Evolutionary conservation across 2,797 vertebrate genomes (phyloP).

Genomic region (Harpagifer antarcticus): DNA sequence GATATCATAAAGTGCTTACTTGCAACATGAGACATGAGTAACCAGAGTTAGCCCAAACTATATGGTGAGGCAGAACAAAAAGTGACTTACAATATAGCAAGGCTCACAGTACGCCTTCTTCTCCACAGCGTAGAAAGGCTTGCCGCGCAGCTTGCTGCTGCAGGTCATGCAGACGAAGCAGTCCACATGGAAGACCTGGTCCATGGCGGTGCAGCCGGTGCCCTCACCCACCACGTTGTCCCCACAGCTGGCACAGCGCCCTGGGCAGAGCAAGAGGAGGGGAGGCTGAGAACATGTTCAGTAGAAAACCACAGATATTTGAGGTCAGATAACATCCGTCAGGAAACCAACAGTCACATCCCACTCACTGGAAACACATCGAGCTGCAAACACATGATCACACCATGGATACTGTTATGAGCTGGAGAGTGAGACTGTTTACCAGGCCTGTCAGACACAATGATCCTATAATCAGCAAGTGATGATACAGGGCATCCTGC

Average conservation of each 20-base stretch:
- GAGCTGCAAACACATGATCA: not conserved
- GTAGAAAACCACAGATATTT: conserved; percentile 18
- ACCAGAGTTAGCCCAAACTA: conserved; percentile 25
- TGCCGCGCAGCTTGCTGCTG: conserved; percentile 92
- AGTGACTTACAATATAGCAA: conserved; percentile 95
- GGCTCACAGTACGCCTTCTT: conserved; percentile 98
- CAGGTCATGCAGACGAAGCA: conserved; percentile 97
- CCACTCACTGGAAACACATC: conserved; percentile 7
- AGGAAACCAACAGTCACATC: conserved; percentile 2
- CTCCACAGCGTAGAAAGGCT: conserved; percentile 97
- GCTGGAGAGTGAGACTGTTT: not conserved
- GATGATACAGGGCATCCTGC: conserved; percentile 11
- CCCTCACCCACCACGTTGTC: conserved; percentile 98
- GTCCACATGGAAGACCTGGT: conserved; percentile 97
- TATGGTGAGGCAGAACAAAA: conserved; percentile 4
- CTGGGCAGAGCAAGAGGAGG: conserved; percentile 77
- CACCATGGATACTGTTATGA: not conserved
- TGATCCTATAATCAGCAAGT: conserved; percentile 22
- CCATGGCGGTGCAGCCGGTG: conserved; percentile 98
- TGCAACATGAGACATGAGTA: conserved; percentile 22
- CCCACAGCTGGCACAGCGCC: conserved; percentile 95
- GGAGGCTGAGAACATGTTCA: conserved; percentile 36
- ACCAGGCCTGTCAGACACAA: not conserved
- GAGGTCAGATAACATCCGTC: conserved; percentile 24
- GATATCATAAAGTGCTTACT: conserved; percentile 25